A percentile compares a stretch with the other conserved stretches of the same genome.
These are phyloP conservation scores for Sinelater perroti DNA, from an alignment of 2,888 invertebrate species.

Conservation along the genomic window DNA sequence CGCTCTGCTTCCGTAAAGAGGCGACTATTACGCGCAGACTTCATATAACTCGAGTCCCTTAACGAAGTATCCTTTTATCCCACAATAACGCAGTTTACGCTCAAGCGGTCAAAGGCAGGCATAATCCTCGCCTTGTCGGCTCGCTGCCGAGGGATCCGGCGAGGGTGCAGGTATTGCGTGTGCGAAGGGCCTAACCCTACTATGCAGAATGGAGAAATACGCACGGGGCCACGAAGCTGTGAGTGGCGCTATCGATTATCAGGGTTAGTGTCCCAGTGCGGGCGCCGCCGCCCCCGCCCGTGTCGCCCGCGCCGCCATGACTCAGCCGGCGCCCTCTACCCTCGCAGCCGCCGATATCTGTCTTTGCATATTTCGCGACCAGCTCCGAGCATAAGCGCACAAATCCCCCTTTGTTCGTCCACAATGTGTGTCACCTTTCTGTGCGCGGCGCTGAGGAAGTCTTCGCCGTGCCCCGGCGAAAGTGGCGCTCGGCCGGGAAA, in stretches of 20 bases:
- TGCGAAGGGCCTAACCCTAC: slow-evolving; percentile 21
- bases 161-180: slow-evolving; percentile 14
- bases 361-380: slow-evolving; percentile 17
- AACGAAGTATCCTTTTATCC: slow-evolving; percentile 24
- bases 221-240: slow-evolving; percentile 31
- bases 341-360: slow-evolving; percentile 19
- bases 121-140: slow-evolving; percentile 10
- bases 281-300: slow-evolving; percentile 10
- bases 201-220: slow-evolving; percentile 26
- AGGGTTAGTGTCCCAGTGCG: slow-evolving; percentile 34
- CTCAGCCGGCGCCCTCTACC: slow-evolving; percentile 28
- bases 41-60: slow-evolving; percentile 13
- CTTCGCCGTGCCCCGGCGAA: not conserved
- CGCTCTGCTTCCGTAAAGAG: too few relatives aligned
- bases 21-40: slow-evolving; percentile 7
- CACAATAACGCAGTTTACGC: slow-evolving; percentile 24
- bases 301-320: slow-evolving; percentile 1
- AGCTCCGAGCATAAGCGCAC: slow-evolving; percentile 12
- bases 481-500: slow-evolving; percentile 1
- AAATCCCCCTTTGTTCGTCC: slow-evolving; percentile 18
- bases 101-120: slow-evolving; percentile 22
- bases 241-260: slow-evolving; percentile 36
- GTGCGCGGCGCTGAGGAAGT: not conserved
- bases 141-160: not conserved
- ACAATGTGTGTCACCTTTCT: slow-evolving; percentile 21